Conservation (phyloP, 2,888 invertebrate species). For the Choristoneura rosaceana region DNA sequence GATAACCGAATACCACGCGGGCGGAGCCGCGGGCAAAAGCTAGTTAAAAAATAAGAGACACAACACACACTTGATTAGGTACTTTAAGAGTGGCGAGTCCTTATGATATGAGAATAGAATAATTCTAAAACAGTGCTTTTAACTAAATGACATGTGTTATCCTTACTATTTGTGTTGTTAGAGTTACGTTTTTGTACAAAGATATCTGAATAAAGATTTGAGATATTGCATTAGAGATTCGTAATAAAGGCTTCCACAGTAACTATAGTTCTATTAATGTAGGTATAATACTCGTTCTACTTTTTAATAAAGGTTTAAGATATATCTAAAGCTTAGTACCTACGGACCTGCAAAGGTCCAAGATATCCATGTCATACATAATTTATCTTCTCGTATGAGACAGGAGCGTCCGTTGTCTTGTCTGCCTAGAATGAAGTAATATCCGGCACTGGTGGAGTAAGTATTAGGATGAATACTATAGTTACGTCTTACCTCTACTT, state of each 20-base stretch:
- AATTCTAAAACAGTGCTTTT: too few species aligned
- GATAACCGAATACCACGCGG: too few species aligned
- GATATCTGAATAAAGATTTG: too few species aligned
- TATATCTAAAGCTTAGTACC: conserved; percentile 16
- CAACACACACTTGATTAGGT: too few species aligned
- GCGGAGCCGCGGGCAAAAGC: too few species aligned
- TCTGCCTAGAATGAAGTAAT: conserved; percentile 41
- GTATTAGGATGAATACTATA: conserved; percentile 24
- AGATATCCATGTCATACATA: conserved; percentile 37
- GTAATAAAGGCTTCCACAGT: neutral
- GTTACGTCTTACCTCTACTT: neutral
- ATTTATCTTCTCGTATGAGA: conserved; percentile 41
- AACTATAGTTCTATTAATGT: neutral
- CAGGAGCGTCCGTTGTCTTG: conserved; percentile 39
- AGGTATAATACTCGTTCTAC: neutral
- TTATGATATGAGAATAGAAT: too few species aligned
- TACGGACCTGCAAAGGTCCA: conserved; percentile 22
- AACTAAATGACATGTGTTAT: too few species aligned
- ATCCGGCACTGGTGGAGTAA: conserved; percentile 40
- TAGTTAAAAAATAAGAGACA: too few species aligned
- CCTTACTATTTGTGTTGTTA: too few species aligned
- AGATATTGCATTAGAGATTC: too few species aligned
- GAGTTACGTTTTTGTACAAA: too few species aligned
- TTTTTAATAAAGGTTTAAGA: conserved; percentile 29
- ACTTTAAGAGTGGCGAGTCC: too few species aligned